Percentiles rank a stretch among this genome's conserved stretches.
phyloP scores from a whole-genome alignment of 2,888 invertebrate species.

The Parochlus steinenii region DNA sequence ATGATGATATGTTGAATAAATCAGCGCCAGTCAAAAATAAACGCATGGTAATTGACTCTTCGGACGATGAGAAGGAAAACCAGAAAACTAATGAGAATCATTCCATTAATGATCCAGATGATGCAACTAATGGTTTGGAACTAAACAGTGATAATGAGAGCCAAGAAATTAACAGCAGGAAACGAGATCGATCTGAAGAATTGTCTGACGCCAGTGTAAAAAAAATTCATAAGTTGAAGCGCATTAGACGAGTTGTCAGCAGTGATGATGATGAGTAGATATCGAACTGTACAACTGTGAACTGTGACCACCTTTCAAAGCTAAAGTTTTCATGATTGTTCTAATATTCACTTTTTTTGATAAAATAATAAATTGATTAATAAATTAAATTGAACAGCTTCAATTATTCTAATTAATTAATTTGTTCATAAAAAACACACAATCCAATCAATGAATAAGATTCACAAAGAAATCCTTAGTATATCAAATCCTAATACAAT shows the following conservation, averaged over 20 bases:
- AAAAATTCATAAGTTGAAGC: slow-evolving; percentile 9
- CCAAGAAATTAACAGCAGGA: slow-evolving; percentile 5
- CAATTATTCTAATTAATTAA: too few relatives aligned
- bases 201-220: slow-evolving; percentile 10
- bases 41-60: slow-evolving; percentile 7
- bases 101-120: slow-evolving; percentile 20
- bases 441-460: too few relatives aligned
- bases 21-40: slow-evolving; percentile 4
- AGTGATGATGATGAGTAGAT: slow-evolving; percentile 12
- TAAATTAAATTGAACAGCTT: too few relatives aligned
- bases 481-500: too few relatives aligned
- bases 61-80: slow-evolving; percentile 18
- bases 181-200: slow-evolving; percentile 12
- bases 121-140: too few relatives aligned
- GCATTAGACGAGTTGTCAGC: slow-evolving; percentile 1
- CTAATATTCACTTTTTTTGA: too few relatives aligned
- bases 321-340: too few relatives aligned
- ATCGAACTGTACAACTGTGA: too few relatives aligned
- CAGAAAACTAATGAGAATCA: slow-evolving; percentile 14
- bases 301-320: too few relatives aligned
- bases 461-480: too few relatives aligned
- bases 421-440: too few relatives aligned
- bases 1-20: slow-evolving; percentile 14
- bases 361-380: too few relatives aligned
- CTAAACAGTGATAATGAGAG: slow-evolving; percentile 1